phyloP scores from a whole-genome alignment of 1,140 invertebrate species.

The Diachasmimorpha longicaudata region DNA sequence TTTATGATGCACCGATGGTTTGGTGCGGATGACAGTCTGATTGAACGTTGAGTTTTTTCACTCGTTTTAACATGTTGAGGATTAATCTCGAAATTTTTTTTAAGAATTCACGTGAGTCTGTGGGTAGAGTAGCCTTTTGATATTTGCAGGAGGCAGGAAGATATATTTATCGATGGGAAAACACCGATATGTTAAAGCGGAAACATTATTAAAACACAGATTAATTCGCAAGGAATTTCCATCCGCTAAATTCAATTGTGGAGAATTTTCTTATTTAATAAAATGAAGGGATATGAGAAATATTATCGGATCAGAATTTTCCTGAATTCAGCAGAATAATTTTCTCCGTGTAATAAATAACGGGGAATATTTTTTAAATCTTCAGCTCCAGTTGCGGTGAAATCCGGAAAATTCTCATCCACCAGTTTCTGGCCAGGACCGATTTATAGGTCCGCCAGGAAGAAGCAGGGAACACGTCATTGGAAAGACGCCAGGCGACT shows the following conservation, averaged over 20 bases:
- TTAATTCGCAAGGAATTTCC: no score
- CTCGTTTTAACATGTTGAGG: neutral
- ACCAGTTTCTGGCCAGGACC: neutral
- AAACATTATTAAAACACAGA: no score
- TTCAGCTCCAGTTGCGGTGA: neutral
- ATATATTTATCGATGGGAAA: no score
- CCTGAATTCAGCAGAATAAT: no score
- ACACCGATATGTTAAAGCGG: no score
- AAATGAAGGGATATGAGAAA: no score
- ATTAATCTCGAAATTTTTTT: neutral
- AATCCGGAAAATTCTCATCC: neutral
- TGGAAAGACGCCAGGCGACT: constrained; percentile 3
- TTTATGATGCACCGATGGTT: neutral
- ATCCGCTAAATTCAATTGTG: no score
- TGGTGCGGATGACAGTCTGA: neutral
- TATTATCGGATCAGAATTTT: no score
- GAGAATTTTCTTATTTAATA: no score
- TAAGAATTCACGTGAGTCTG: neutral
- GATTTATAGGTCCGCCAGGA: neutral
- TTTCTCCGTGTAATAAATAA: no score
- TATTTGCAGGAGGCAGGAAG: no score
- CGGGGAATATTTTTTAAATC: neutral
- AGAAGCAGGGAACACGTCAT: neutral
- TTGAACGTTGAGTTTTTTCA: neutral
- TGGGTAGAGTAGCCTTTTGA: no score